Evolutionary conservation across 1,140 invertebrate species (phyloP), one percentile per base, ranked within the genome.

Genomic region (Zaprionus inermis): DNA sequence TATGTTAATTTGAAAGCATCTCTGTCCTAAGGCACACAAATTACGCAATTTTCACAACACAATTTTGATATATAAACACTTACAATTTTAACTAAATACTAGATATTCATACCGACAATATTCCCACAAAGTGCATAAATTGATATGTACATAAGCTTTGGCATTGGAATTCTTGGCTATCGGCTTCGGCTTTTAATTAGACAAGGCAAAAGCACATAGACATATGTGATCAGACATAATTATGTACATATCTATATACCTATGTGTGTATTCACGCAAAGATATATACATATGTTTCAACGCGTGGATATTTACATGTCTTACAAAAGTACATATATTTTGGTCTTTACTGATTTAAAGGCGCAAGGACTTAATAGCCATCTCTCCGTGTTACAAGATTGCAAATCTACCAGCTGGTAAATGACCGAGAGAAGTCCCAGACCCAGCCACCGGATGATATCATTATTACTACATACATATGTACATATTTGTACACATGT

Each of bases 371-470:
- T 28, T 28, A 10, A 28, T 18, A 10, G 30, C 44, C 46, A 16
- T 16, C 38, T 9, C 16, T 16, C 7, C n/a, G 18, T 32, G n/a
- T 66, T 12, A 12, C 36, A 66, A 59, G 9, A 60, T 34, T 36
- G 34, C 28, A 28, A n/a, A n/a, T 24, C 22, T 5, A 41, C 38
- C 38, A 44, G 38, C 38, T 41, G 38, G n/a, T 41, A 7, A n/a
- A 16, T 44, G n/a, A 18, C 38, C 14, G 5, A 44, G 14, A 44
- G 14, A 16, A 16, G 6, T 10, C 16, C 24, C n/a, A 14, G n/a
- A 34, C 14, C 18, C 41, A 51, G 68, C 10, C 16, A 44, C 11
- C 11, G 20, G 22, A 72, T 70, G 68, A 71, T 64, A 65, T 70
- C 60, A 75, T 28, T 59, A 54, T 36, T 58, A n/a, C 18, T 38